Base-by-base conservation (phyloP, 1,140 invertebrate species). In the Octopus sinensis region DNA sequence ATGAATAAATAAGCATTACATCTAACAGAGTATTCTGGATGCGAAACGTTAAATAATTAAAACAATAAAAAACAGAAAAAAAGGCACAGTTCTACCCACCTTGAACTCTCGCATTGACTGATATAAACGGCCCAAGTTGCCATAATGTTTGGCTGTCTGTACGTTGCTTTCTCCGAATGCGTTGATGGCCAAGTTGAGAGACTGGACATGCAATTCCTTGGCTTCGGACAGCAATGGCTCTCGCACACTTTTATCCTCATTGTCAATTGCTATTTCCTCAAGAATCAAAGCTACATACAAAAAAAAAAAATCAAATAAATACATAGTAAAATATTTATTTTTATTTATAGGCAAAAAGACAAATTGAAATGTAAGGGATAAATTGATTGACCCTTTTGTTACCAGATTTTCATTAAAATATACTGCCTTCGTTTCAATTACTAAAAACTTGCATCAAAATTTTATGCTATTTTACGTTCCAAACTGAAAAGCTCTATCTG, bases 91-190 rank as follows among this genome's bases (percentile, higher is more conserved):
- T 23, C 77, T 6, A 86, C 85, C 84, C 88, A 95, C 95, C 90
- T 94, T 90, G 90, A 93, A 97, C 88, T 94, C 93, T 86, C 94
- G 93, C 96, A 97, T 97, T 84, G 95, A 96, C 91, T 98, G 96
- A 92, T 97, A 98, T 4, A 98, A 92, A 54, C 94, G 89, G 76
- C 96, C 96, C 76, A 98, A 92, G 91, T 98, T 98, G 4, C 96
- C 96, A 91, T 97, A 98, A 90, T 97, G 96, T 88, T 97, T 98
- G 5, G 96, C 96, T 6, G 96, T 97, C 91, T 97, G 96, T 10
- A 98, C 95, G 90, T 97, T 97, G 88, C 94, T 94, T 90, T 97
- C 96, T 5, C 96, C 96, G 89, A 97, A 97, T 1, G 94, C 93
- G 86, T 93, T 92, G 88, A 93, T 93, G 3, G 95, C 94, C 80